Conservation (phyloP, 2,888 invertebrate genomes). For the Diabrotica balteata region DNA sequence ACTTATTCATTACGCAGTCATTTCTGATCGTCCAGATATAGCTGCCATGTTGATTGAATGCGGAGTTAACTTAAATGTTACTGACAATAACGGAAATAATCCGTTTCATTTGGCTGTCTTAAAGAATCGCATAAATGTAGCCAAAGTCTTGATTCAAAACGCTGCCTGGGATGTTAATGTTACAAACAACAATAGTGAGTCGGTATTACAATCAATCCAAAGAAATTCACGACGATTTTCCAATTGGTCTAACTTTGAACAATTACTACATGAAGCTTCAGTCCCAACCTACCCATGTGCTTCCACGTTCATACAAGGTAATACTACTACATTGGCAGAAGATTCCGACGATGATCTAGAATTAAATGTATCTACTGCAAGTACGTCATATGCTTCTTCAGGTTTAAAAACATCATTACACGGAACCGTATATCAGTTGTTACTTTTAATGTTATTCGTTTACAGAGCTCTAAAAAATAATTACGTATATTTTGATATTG, state of each 20-base stretch:
- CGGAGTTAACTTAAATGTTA: background rate
- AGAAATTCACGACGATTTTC: background rate
- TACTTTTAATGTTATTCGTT: conserved; percentile 26
- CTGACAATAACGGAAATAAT: background rate
- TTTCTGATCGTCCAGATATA: background rate
- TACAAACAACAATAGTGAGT: background rate
- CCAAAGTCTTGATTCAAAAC: background rate
- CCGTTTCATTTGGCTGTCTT: conserved; percentile 6
- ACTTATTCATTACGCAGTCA: conserved; percentile 1
- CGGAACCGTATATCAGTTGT: conserved; percentile 25
- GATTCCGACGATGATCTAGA: background rate
- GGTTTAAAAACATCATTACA: conserved; percentile 20
- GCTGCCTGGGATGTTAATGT: background rate
- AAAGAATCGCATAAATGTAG: background rate
- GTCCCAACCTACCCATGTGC: background rate
- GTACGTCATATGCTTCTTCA: conserved; percentile 1
- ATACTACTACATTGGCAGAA: background rate
- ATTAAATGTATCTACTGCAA: background rate
- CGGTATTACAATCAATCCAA: background rate
- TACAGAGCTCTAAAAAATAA: conserved; percentile 12
- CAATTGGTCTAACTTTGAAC: background rate
- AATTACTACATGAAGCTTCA: background rate
- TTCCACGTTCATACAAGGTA: background rate
- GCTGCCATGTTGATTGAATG: background rate
- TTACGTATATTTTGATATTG: conserved; percentile 15